These are phyloP conservation scores for Phymorhynchus buccinoides DNA, from an alignment of 1,140 invertebrate species.

Conservation along the genomic window DNA sequence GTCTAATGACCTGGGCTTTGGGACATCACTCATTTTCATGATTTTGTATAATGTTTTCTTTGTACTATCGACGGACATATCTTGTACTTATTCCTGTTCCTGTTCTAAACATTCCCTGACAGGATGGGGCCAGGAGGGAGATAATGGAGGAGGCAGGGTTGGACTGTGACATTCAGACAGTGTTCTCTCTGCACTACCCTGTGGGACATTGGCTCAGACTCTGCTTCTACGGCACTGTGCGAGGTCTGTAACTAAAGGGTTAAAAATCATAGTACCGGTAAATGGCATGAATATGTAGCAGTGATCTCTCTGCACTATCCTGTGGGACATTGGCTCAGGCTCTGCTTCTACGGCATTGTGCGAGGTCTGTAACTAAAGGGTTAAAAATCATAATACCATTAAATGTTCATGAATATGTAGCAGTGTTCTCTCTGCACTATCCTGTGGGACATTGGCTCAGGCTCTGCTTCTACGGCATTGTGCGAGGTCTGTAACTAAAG, in stretches of 20 bases:
- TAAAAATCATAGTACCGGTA: neutral
- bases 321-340: neutral
- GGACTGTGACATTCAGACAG: conserved; percentile 85
- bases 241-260: conserved; percentile 65
- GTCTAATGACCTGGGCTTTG: no score
- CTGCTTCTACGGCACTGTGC: conserved; percentile 84
- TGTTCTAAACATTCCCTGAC: no score
- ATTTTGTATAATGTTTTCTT: no score
- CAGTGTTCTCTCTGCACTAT: no score
- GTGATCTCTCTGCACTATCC: neutral
- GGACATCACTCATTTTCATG: no score
- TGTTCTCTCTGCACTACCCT: conserved; percentile 89
- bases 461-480: no score
- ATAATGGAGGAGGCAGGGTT: conserved; percentile 97
- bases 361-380: neutral
- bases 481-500: no score
- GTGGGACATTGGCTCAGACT: conserved; percentile 90
- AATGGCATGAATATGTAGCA: neutral
- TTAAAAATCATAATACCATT: no score
- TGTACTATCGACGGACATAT: no score
- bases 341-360: neutral
- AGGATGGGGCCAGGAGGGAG: conserved; percentile 90
- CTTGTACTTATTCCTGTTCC: no score
- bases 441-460: no score
- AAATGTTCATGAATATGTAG: no score